These are phyloP conservation scores for Drosophila melanosoma DNA, from an alignment of 2,888 invertebrate genomes.

Conservation along the genomic window DNA sequence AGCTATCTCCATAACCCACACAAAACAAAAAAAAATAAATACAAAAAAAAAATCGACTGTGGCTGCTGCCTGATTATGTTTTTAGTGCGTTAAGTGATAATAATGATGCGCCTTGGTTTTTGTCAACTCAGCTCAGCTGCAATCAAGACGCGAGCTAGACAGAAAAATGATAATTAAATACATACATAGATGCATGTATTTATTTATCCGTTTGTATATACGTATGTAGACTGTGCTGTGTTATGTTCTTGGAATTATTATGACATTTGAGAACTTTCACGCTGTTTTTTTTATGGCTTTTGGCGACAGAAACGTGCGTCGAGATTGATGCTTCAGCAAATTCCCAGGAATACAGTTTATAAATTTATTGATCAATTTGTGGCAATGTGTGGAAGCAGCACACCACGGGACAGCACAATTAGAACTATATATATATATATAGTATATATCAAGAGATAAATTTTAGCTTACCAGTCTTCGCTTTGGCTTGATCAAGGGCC, in stretches of 20 bases:
- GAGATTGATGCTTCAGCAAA: slow-evolving; percentile 72
- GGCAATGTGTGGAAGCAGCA: slow-evolving; percentile 68
- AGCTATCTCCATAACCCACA: slow-evolving; percentile 48
- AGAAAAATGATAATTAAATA: slow-evolving; percentile 64
- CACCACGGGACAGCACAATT: slow-evolving; percentile 48
- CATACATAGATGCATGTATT: slow-evolving; percentile 4
- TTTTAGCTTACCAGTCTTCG: slow-evolving; percentile 97
- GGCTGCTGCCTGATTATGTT: slow-evolving; percentile 76
- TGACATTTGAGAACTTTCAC: slow-evolving; percentile 83
- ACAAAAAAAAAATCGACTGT: slow-evolving; percentile 22
- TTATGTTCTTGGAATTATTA: slow-evolving; percentile 80
- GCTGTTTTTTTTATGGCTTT: slow-evolving; percentile 76
- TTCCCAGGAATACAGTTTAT: slow-evolving; percentile 65
- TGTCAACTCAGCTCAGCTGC: slow-evolving; percentile 61
- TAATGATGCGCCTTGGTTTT: slow-evolving; percentile 77
- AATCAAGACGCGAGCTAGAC: slow-evolving; percentile 69
- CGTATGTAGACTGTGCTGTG: slow-evolving; percentile 29
- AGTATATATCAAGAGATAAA: background rate
- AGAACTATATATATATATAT: background rate
- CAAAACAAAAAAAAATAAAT: slow-evolving; percentile 14
- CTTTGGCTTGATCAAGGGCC: slow-evolving; percentile 99
- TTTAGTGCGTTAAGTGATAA: slow-evolving; percentile 81
- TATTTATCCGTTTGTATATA: slow-evolving; percentile 17
- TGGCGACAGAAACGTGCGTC: slow-evolving; percentile 72
- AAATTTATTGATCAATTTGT: slow-evolving; percentile 77